Conservation (phyloP, 2,797 vertebrate species). For the Hoplostethus mediterraneus region DNA sequence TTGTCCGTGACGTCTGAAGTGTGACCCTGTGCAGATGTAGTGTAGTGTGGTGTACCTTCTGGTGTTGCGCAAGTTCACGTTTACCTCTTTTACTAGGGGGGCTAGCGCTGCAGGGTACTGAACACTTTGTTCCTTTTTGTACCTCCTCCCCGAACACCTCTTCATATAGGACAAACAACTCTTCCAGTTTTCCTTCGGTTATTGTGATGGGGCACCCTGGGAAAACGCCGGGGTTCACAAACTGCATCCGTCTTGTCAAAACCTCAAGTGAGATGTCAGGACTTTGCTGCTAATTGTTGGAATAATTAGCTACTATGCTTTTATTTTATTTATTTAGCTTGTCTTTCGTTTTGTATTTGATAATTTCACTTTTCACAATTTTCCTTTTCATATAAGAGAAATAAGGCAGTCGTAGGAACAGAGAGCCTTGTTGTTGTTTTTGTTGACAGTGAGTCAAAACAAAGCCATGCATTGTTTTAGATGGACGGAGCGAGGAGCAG, state of each 20-base stretch:
- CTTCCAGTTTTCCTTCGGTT: background rate
- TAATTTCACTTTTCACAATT: background rate
- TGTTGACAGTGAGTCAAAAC: constrained; percentile 52
- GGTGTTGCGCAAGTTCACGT: constrained; percentile 44
- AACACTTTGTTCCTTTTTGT: constrained; percentile 25
- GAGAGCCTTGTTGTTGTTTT: constrained; percentile 2
- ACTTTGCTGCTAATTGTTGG: too few relatives aligned
- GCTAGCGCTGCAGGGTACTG: constrained; percentile 9
- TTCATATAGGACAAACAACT: background rate
- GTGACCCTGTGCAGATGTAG: background rate
- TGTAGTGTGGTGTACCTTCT: constrained; percentile 9
- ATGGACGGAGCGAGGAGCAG: constrained; percentile 14
- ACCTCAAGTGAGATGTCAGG: too few relatives aligned
- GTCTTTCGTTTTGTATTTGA: background rate
- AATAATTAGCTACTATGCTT: too few relatives aligned
- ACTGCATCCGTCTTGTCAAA: too few relatives aligned
- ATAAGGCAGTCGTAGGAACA: background rate
- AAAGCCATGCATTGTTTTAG: constrained; percentile 66
- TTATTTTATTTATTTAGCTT: too few relatives aligned
- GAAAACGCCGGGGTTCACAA: background rate
- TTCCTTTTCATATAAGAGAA: background rate
- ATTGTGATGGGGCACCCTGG: background rate
- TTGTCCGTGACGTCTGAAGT: constrained; percentile 30
- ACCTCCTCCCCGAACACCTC: background rate
- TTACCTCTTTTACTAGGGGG: background rate